Percentiles rank a stretch among this genome's conserved stretches.
phyloP scores from a whole-genome alignment of 2,113 vertebrate species.

The Scopus umbretta region DNA sequence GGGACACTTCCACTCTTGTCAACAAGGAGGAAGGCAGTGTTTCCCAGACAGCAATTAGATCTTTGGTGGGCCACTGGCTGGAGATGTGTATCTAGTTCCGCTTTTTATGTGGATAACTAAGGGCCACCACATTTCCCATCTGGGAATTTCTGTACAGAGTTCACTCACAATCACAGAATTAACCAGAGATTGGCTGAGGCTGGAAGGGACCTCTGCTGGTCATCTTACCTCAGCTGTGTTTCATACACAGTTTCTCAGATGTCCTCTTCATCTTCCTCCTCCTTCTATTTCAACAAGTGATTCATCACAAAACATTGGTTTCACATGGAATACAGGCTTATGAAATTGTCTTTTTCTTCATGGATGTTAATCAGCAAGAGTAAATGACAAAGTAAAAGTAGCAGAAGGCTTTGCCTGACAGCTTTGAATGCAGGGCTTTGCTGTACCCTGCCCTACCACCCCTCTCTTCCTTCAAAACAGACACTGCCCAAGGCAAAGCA shows the following conservation, averaged over 20 bases:
- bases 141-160: background rate
- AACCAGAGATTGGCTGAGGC: background rate
- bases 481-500: background rate
- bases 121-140: background rate
- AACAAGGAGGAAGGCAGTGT: background rate
- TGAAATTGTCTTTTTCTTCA: background rate
- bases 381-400: background rate
- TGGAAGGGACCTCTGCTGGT: background rate
- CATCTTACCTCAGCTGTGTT: background rate
- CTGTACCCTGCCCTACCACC: background rate
- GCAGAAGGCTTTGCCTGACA: background rate
- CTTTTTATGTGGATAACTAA: background rate
- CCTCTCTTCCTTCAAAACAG: background rate
- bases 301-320: background rate
- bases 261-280: background rate
- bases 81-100: background rate
- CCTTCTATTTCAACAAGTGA: background rate
- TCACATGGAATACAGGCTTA: background rate
- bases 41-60: background rate
- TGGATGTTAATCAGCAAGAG: background rate
- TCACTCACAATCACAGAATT: background rate
- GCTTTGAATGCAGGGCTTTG: background rate
- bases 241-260: background rate
- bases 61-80: background rate
- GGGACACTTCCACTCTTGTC: background rate